phyloP scores from a whole-genome alignment of 2,888 invertebrate genomes.

The Fragum sueziense region DNA sequence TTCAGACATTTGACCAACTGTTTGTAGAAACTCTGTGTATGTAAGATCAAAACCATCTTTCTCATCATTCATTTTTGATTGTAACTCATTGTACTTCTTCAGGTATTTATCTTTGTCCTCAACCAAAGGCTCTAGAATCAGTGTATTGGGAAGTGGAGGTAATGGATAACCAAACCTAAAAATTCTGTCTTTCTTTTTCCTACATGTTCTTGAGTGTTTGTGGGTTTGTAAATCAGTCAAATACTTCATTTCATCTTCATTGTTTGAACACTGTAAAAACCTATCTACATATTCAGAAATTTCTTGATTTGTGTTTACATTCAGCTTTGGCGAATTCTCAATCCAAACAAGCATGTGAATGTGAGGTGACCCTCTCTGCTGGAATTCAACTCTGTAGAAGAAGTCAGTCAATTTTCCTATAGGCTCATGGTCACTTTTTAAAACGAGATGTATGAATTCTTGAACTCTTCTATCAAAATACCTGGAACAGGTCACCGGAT shows the following conservation, averaged over 20 bases:
- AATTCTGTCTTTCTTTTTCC: conserved; percentile 32
- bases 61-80: too few relatives aligned
- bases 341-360: conserved; percentile 45
- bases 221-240: conserved; percentile 51
- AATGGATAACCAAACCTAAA: conserved; percentile 2
- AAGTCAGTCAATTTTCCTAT: not conserved
- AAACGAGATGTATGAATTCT: conserved; percentile 37
- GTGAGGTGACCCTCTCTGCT: conserved; percentile 44
- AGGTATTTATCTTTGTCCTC: too few relatives aligned
- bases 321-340: conserved; percentile 40
- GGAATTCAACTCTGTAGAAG: conserved; percentile 29
- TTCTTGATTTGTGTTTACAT: conserved; percentile 10
- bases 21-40: too few relatives aligned
- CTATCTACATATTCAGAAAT: conserved; percentile 37
- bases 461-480: conserved; percentile 47
- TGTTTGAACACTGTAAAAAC: too few relatives aligned
- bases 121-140: conserved; percentile 24
- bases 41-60: too few relatives aligned
- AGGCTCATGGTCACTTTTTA: not conserved
- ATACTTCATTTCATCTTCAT: too few relatives aligned
- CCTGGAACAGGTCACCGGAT: conserved; percentile 55
- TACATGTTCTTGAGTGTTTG: conserved; percentile 53
- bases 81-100: too few relatives aligned
- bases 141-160: conserved; percentile 17
- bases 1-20: too few relatives aligned